These are phyloP conservation scores for Orthonychiurus folsomi DNA, from an alignment of 2,888 invertebrate species.

Conservation along the genomic window DNA sequence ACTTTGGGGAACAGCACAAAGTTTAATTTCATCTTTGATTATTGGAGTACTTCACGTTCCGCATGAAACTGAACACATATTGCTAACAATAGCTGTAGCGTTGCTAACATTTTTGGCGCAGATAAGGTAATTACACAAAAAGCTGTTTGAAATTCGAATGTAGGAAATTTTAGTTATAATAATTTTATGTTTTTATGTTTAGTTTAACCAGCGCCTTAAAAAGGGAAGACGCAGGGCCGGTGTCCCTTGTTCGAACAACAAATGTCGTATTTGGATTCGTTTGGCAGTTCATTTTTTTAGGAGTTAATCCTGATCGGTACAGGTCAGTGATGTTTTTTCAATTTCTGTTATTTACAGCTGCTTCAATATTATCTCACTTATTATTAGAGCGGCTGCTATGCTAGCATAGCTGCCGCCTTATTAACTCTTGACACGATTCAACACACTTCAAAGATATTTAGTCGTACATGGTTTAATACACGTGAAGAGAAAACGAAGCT, in stretches of 20 bases:
- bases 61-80: constrained; percentile 9
- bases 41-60: constrained; percentile 26
- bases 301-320: constrained; percentile 23
- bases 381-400: too few relatives aligned
- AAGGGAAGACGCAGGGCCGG: constrained; percentile 28
- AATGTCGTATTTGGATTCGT: constrained; percentile 27
- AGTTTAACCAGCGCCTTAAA: constrained; percentile 27
- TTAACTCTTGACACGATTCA: too few relatives aligned
- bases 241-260: constrained; percentile 22
- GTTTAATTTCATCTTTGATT: constrained; percentile 12
- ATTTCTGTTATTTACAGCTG: too few relatives aligned
- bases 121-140: too few relatives aligned
- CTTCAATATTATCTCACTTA: too few relatives aligned
- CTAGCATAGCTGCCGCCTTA: too few relatives aligned
- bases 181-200: constrained; percentile 20
- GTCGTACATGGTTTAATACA: too few relatives aligned
- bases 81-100: constrained; percentile 17
- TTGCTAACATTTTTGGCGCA: constrained; percentile 16
- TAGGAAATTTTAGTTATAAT: constrained; percentile 1
- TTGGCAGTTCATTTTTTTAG: constrained; percentile 29
- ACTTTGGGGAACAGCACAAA: constrained; percentile 21
- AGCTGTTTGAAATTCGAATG: background rate
- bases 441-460: too few relatives aligned
- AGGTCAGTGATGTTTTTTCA: constrained; percentile 22
- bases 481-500: too few relatives aligned